Percentiles rank a stretch among this genome's conserved stretches.
These are phyloP conservation scores for Phasia obesa DNA, from an alignment of 2,888 invertebrate species.

Conservation along the genomic window DNA sequence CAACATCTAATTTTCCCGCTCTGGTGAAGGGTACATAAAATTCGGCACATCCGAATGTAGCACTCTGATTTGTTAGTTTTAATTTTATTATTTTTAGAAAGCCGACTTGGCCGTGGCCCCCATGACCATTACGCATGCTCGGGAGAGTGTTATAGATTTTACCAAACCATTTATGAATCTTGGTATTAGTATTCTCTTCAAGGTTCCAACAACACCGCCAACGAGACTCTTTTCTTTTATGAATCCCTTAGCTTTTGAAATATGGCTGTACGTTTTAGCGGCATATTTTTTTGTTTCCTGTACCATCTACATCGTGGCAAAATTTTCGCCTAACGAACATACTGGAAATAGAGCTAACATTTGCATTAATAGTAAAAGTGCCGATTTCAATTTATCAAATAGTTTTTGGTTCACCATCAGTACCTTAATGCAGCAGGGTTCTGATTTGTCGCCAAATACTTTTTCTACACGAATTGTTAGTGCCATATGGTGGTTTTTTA, in stretches of 20 bases:
- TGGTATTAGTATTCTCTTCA: slow-evolving; percentile 93
- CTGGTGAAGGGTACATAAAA: no score
- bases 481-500: slow-evolving; percentile 96
- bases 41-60: no score
- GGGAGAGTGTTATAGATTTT: slow-evolving; percentile 95
- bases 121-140: slow-evolving; percentile 94
- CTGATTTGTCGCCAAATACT: slow-evolving; percentile 88
- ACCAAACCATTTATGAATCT: slow-evolving; percentile 96
- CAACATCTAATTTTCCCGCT: no score
- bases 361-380: slow-evolving; percentile 56
- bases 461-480: slow-evolving; percentile 90
- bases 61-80: not conserved
- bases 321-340: slow-evolving; percentile 91
- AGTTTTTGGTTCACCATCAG: slow-evolving; percentile 95
- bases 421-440: slow-evolving; percentile 94
- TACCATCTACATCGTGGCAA: slow-evolving; percentile 90
- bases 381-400: slow-evolving; percentile 88
- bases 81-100: slow-evolving; percentile 83
- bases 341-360: slow-evolving; percentile 84
- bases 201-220: slow-evolving; percentile 88
- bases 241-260: slow-evolving; percentile 92
- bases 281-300: slow-evolving; percentile 91
- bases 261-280: slow-evolving; percentile 92
- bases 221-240: slow-evolving; percentile 92
- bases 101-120: slow-evolving; percentile 94